Conservation (phyloP, 2,888 invertebrate species). For the Habrosyne pyritoides region DNA sequence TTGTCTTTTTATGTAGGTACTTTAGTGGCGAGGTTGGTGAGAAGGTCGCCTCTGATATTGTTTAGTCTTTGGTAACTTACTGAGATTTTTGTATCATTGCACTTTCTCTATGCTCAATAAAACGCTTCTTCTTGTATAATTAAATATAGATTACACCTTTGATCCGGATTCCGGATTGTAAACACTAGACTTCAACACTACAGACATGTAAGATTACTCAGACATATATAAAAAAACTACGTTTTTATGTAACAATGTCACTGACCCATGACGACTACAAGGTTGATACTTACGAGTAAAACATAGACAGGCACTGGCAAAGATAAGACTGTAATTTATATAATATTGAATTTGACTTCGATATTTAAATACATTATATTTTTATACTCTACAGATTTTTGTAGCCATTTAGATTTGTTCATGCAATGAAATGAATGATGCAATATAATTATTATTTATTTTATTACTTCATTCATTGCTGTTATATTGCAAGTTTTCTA, state of each 20-base stretch:
- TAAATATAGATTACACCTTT: background rate
- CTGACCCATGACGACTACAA: constrained; percentile 3
- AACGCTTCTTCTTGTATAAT: background rate
- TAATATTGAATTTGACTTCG: background rate
- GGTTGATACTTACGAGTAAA: background rate
- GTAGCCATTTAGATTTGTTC: background rate
- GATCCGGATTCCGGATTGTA: background rate
- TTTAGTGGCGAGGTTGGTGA: background rate
- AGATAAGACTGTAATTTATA: background rate
- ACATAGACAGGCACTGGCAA: background rate
- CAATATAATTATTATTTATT: background rate
- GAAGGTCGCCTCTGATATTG: constrained; percentile 4
- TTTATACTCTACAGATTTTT: background rate
- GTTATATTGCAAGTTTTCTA: no score
- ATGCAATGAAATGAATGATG: background rate
- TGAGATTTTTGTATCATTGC: background rate
- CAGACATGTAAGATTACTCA: background rate
- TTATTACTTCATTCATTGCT: no score
- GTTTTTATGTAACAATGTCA: background rate
- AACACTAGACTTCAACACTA: background rate
- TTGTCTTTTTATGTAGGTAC: background rate
- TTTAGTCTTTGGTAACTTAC: background rate
- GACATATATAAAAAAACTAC: background rate
- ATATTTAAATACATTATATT: background rate
- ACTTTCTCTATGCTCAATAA: background rate